Conservation (phyloP, 1,140 invertebrate species). For the Ceratina australensis region DNA sequence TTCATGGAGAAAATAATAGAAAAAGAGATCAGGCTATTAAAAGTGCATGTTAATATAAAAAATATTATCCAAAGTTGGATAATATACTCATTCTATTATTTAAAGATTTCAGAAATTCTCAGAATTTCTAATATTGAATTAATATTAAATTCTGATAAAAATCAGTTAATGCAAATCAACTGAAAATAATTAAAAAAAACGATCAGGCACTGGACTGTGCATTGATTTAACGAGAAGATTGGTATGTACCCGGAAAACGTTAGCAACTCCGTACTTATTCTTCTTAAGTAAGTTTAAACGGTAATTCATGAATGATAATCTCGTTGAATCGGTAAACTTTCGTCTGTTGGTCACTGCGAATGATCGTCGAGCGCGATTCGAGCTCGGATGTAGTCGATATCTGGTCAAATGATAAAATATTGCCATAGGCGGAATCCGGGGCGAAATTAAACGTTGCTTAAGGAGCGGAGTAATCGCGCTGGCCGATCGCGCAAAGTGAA, state of each 20-base stretch:
- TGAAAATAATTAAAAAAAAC: no score
- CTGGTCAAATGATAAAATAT: conserved; percentile 53
- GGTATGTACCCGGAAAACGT: conserved; percentile 45
- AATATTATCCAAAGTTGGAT: no score
- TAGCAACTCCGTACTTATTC: conserved; percentile 19
- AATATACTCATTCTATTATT: no score
- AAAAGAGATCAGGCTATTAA: no score
- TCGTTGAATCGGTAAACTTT: conserved; percentile 2
- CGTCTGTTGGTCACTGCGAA: conserved; percentile 6
- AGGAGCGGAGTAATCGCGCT: conserved; percentile 36
- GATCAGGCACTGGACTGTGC: no score
- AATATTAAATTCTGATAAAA: no score
- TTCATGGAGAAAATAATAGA: no score
- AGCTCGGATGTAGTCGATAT: conserved; percentile 4
- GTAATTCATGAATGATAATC: conserved; percentile 33
- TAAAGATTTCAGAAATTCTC: no score
- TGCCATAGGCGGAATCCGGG: conserved; percentile 35
- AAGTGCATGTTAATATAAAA: no score
- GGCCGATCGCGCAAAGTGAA: conserved; percentile 38
- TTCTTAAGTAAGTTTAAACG: conserved; percentile 22
- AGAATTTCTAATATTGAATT: no score
- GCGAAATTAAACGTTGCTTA: conserved; percentile 42
- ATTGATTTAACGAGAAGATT: neutral
- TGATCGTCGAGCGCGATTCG: conserved; percentile 36
- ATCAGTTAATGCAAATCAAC: no score